Evolutionary conservation across 1,140 invertebrate species (phyloP).

Genomic region (Globodera rostochiensis): DNA sequence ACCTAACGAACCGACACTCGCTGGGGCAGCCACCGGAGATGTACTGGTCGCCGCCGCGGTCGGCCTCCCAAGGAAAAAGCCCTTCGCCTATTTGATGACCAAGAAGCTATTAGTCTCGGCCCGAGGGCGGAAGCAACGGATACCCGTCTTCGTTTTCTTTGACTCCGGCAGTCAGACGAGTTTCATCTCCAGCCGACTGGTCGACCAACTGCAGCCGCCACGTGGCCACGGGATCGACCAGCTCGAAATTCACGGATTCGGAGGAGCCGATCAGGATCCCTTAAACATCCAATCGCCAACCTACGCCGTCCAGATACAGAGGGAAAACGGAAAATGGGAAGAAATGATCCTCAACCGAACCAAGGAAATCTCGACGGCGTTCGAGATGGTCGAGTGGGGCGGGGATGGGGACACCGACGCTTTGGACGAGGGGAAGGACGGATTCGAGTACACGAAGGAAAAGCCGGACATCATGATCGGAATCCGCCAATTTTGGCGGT

Average conservation of each 20-base stretch:
- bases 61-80: neutral
- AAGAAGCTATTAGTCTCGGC: neutral
- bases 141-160: conserved; percentile 4
- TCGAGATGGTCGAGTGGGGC: neutral
- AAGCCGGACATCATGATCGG: conserved; percentile 35
- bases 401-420: neutral
- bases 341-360: conserved; percentile 7
- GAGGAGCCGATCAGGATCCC: neutral
- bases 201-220: neutral
- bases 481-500: conserved; percentile 32
- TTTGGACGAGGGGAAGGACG: neutral
- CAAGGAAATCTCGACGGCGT: neutral
- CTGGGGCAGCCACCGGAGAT: neutral
- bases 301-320: neutral
- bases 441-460: neutral
- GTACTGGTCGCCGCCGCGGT: neutral
- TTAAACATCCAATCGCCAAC: neutral
- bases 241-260: conserved; percentile 22
- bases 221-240: neutral
- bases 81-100: neutral
- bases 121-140: neutral
- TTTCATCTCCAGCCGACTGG: conserved; percentile 11
- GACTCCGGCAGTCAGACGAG: conserved; percentile 10
- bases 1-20: neutral
- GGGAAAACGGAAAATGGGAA: neutral